Base-by-base conservation (phyloP, 2,888 invertebrate genomes). In the Plebejus argus region DNA sequence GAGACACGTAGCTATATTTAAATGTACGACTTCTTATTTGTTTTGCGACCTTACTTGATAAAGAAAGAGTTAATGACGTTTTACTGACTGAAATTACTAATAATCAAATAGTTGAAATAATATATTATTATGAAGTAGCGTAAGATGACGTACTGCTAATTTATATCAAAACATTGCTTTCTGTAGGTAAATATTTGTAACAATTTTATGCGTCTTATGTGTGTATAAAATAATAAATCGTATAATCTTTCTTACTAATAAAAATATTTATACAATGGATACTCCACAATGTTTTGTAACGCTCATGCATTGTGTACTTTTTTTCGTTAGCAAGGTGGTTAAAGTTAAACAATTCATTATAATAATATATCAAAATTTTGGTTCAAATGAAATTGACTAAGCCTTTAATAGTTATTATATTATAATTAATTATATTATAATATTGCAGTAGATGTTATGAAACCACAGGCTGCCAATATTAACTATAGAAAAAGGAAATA, bases 121-220 rank as follows among this genome's bases (percentile, higher is more conserved):
- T 66, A 8, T 66, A n/a, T n/a, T n/a, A n/a, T n/a, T n/a, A 66
- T 66, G 15, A 66, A 33, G 28, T 66, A 66, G 66, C 1, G 6
- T 66, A 66, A 66, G 23, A 28, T 5, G n/a, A 15, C 10, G 6
- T 66, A 28, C 15, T 28, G 66, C 61, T 61, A 8, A 23, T 66
- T 66, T 66, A 66, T 66, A 28, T 28, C 66, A 66, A 66, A 66
- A 33, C 28, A 20, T 61, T 23, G 58, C n/a, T 58, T 58, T 58
- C 12, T 15, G 61, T 61, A 61, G 28, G 61, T 61, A 61, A 61
- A n/a, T n/a, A 58, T 61, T 61, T 61, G 10, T 53, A 18, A 53
- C 15, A 18, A 53, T 53, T 53, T 53, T 18, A 53, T 53, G 18
- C 49, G 15, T 3, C 49, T 53, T 15, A 53, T 15, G 49, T 15